phyloP scores from a whole-genome alignment of 2,888 invertebrate species.

The Hypena proboscidalis region DNA sequence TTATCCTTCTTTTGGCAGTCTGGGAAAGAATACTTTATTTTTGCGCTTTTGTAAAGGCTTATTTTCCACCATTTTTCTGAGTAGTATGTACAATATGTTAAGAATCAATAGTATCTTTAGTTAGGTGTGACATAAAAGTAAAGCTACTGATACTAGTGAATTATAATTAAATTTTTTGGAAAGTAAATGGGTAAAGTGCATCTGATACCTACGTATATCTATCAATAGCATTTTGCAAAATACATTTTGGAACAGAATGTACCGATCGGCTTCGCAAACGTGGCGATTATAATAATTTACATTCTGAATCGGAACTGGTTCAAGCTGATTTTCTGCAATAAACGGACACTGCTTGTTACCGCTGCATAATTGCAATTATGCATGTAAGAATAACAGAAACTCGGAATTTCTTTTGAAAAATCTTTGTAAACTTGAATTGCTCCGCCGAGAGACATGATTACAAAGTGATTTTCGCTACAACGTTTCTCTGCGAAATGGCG shows the following conservation, averaged over 20 bases:
- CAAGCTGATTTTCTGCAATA: constrained; percentile 1
- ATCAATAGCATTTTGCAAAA: neutral
- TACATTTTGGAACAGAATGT: neutral
- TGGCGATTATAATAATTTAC: constrained; percentile 1
- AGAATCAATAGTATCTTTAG: no score
- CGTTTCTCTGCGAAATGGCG: no score
- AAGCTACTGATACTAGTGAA: no score
- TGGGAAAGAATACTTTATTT: no score
- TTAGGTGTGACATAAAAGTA: no score
- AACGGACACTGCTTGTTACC: neutral
- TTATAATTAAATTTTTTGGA: no score
- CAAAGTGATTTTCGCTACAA: no score
- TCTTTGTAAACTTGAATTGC: neutral
- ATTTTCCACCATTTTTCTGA: no score
- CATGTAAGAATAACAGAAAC: neutral
- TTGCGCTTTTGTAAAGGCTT: no score
- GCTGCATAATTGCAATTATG: constrained; percentile 5
- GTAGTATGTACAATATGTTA: no score
- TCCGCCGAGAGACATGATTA: neutral
- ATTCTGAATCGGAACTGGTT: neutral
- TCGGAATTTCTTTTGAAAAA: neutral
- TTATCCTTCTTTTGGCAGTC: neutral
- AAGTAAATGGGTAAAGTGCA: no score
- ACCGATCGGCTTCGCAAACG: neutral
- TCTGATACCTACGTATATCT: neutral